Conservation (phyloP, 1,140 invertebrate genomes). For the Phortica variegata region DNA sequence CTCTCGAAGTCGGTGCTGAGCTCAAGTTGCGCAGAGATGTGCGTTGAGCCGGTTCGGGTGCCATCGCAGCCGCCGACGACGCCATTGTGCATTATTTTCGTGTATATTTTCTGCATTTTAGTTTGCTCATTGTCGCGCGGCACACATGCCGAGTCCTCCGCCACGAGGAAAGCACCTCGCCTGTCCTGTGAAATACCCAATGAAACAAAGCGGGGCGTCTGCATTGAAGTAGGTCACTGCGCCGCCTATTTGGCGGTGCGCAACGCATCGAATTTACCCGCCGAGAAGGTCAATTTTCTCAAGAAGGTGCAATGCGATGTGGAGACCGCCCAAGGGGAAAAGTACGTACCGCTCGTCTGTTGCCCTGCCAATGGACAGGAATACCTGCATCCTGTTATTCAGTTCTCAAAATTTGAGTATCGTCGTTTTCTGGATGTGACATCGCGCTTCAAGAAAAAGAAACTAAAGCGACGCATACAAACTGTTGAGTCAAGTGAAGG, state of each 20-base stretch:
- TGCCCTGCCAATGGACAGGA: conserved; percentile 48
- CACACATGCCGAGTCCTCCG: too few species aligned
- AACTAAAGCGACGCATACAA: conserved; percentile 44
- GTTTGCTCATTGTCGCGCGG: too few species aligned
- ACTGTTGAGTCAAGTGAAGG: conserved; percentile 40
- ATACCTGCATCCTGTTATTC: conserved; percentile 41
- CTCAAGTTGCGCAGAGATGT: too few species aligned
- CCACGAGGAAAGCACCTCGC: not conserved
- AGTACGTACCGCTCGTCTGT: conserved; percentile 35
- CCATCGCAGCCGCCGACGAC: too few species aligned
- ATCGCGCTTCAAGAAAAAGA: conserved; percentile 40
- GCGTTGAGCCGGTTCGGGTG: too few species aligned
- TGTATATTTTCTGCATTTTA: too few species aligned
- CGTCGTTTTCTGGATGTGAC: conserved; percentile 46
- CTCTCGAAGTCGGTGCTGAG: too few species aligned
- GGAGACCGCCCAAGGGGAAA: conserved; percentile 3
- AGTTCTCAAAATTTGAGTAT: conserved; percentile 51
- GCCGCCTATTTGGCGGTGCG: conserved; percentile 44
- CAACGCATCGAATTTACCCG: conserved; percentile 38
- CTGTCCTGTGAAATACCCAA: conserved; percentile 45
- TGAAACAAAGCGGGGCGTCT: conserved; percentile 37
- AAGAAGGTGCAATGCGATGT: conserved; percentile 49
- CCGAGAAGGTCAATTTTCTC: conserved; percentile 50
- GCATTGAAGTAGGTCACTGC: conserved; percentile 36
- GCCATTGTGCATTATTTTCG: too few species aligned